Evolutionary conservation across 2,797 vertebrate genomes (phyloP), one percentile per base, ranked within the genome.

Genomic region (Sebastes taczanowskii): DNA sequence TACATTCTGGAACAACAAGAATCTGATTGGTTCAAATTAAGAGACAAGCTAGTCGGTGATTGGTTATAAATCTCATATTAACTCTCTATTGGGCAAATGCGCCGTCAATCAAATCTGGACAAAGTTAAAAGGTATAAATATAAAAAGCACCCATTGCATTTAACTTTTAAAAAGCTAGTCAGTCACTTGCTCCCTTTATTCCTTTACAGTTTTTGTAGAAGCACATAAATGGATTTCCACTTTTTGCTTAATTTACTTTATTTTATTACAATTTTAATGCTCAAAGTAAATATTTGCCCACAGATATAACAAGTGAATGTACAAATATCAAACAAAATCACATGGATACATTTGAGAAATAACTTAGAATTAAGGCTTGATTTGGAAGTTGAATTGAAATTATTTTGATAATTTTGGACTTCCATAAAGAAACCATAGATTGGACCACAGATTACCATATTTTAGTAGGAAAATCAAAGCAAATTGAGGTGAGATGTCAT

Each of bases 91-190:
- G 88, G 91, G 2, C 2, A 22, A 62, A 53, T 5, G 10, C 11
- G 1, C 65, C 1, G 13, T 92, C 88, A 74, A 56, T 91, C 71
- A 82, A 83, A 75, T 6, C 3, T 11, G 18, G 1, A 63, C 5
- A 0, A 2, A 32, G 2, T 23, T 3, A 7, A 20, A 13, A 11
- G 20, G 34, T 7, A 2, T 46, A 14, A 14, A 2, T 7, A 13
- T 11, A 0, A 58, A 42, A 74, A 13, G 5, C 11, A 13, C 3
- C 7, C 1, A 5, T 10, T 68, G 27, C 27, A 30, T 93, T 92
- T 88, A 91, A 89, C 53, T 78, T 90, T 88, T 91, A 89, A 91
- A 88, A 88, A 73, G 20, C 27, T 7, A 20, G 8, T 5, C 29
- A 9, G 7, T 4, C 30, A 10, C 7, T 10, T 38, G 11, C 30